These are phyloP conservation scores for Chelonia mydas DNA, from an alignment of 2,797 vertebrate species.

Conservation along the genomic window DNA sequence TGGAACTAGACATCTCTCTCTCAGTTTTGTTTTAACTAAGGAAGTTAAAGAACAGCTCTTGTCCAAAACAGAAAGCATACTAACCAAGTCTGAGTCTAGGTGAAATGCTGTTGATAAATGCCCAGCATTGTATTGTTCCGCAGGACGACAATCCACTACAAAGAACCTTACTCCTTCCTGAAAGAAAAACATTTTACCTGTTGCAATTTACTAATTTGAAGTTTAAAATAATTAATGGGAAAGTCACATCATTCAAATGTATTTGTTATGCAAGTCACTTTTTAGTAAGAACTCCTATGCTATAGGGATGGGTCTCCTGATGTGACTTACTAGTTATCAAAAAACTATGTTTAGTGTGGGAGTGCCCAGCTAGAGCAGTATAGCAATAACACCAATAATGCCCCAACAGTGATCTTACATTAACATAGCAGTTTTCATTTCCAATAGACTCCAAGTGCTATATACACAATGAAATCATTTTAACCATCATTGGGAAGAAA, in stretches of 20 bases:
- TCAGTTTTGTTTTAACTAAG: neutral
- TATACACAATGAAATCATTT: neutral
- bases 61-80: slow-evolving; percentile 61
- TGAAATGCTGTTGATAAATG: slow-evolving; percentile 98
- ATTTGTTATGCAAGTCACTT: neutral
- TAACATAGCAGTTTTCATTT: neutral
- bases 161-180: slow-evolving; percentile 98
- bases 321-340: neutral
- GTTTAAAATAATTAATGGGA: neutral
- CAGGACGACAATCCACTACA: slow-evolving; percentile 97
- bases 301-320: neutral
- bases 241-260: neutral
- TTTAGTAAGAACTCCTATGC: neutral
- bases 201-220: neutral
- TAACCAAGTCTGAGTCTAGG: slow-evolving; percentile 97
- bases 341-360: neutral
- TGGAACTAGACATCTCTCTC: neutral
- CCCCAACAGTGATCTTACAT: neutral
- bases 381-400: neutral
- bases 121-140: slow-evolving; percentile 98
- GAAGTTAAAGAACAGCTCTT: neutral
- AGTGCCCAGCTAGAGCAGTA: neutral
- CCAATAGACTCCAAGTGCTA: neutral
- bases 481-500: neutral
- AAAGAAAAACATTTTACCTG: slow-evolving; percentile 41